Evolutionary conservation across 92 coral and sea anemone genomes (phyloP).

Genomic region (Phenganax stokvisi): DNA sequence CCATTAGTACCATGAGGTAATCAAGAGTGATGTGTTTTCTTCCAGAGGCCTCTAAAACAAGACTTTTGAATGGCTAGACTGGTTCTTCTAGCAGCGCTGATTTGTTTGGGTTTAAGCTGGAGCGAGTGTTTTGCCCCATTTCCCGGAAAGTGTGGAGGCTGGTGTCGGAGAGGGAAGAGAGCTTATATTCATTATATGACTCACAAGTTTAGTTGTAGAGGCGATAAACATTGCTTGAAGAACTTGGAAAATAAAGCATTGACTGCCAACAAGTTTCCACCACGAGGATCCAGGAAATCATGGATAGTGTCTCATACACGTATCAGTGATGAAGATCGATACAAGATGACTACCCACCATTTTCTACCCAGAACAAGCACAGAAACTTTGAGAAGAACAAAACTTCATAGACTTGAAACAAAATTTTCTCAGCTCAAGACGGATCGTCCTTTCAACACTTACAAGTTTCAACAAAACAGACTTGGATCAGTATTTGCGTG

Average conservation of each 20-base stretch:
- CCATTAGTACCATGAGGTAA: neutral
- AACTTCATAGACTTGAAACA: too few species aligned
- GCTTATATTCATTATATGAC: neutral
- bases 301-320: too few species aligned
- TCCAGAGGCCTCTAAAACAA: too few species aligned
- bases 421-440: too few species aligned
- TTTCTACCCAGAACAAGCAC: too few species aligned
- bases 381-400: too few species aligned
- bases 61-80: constrained; percentile 1
- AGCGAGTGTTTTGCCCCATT: neutral
- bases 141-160: neutral
- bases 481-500: too few species aligned
- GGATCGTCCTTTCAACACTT: too few species aligned
- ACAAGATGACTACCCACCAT: too few species aligned
- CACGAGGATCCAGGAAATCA: too few species aligned
- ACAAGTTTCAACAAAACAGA: too few species aligned
- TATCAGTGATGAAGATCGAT: too few species aligned
- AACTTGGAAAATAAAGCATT: neutral
- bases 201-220: neutral
- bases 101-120: neutral
- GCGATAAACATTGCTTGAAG: neutral
- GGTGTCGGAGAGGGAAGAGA: constrained; percentile 1
- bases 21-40: neutral
- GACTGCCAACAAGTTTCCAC: neutral
- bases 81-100: neutral